A percentile compares a stretch with the other conserved stretches of the same genome.
phyloP scores from a whole-genome alignment of 2,797 vertebrate genomes.

The Enteromius paludinosus region DNA sequence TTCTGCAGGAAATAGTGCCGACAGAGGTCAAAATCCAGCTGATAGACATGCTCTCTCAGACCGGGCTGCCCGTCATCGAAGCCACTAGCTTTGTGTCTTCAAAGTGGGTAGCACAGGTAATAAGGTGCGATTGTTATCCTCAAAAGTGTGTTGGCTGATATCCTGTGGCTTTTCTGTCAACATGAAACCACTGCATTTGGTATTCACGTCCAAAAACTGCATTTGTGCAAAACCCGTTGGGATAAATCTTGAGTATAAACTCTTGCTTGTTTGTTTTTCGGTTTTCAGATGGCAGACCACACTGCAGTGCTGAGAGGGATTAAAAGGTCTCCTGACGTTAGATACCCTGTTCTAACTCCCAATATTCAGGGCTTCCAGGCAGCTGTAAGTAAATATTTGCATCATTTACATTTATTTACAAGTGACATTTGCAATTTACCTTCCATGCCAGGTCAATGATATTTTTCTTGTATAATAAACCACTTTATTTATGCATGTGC shows the following conservation, averaged over 20 bases:
- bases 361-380: conserved; percentile 92
- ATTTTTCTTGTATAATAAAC: conserved; percentile 39
- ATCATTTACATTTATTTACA: conserved; percentile 53
- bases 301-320: conserved; percentile 90
- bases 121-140: background rate
- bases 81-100: conserved; percentile 96
- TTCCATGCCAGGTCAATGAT: conserved; percentile 27
- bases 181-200: conserved; percentile 17
- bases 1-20: conserved; percentile 88
- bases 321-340: conserved; percentile 81
- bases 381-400: conserved; percentile 83
- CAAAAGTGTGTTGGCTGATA: conserved; percentile 68
- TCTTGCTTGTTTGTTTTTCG: conserved; percentile 27
- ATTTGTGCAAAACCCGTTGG: background rate
- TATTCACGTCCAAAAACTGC: background rate
- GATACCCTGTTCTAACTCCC: conserved; percentile 91
- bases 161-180: conserved; percentile 65
- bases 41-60: conserved; percentile 91
- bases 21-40: conserved; percentile 93
- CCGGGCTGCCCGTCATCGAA: conserved; percentile 90
- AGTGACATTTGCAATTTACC: conserved; percentile 51
- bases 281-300: conserved; percentile 92
- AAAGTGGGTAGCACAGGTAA: conserved; percentile 96
- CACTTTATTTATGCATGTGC: conserved; percentile 7
- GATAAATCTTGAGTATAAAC: background rate